Percentiles rank a stretch among this genome's conserved stretches.
phyloP scores from a whole-genome alignment of 2,113 vertebrate genomes.

The Lasiurus cinereus region DNA sequence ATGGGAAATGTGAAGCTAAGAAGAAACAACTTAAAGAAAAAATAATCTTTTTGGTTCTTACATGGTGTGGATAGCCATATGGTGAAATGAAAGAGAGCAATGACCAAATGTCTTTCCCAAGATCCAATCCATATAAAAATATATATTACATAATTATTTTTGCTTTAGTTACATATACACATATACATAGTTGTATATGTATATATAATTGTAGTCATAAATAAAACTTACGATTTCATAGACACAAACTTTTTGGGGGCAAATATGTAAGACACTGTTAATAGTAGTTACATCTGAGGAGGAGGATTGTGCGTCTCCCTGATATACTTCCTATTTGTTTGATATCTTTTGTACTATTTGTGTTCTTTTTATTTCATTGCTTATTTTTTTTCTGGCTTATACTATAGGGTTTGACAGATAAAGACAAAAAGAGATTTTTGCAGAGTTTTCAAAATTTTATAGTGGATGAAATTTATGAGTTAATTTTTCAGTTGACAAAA shows the following conservation, averaged over 20 bases:
- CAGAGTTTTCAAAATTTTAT: conserved; percentile 11
- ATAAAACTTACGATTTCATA: background rate
- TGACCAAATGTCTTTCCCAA: background rate
- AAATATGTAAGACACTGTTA: background rate
- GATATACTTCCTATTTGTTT: background rate
- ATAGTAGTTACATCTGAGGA: background rate
- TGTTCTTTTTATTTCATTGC: background rate
- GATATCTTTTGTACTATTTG: background rate
- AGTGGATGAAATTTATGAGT: conserved; percentile 6
- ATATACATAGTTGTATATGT: background rate
- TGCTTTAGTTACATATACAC: background rate
- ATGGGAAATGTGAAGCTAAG: background rate
- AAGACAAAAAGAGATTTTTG: background rate
- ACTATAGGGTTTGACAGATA: background rate
- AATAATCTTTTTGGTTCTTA: background rate
- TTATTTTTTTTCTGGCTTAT: background rate
- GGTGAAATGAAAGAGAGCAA: background rate
- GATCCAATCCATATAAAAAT: background rate
- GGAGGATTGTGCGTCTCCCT: background rate
- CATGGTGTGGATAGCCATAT: background rate
- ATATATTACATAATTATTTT: background rate
- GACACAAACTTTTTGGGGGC: background rate
- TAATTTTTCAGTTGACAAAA: conserved; percentile 3
- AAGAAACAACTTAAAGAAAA: background rate
- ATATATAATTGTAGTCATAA: background rate